A percentile compares a stretch with the other conserved stretches of the same genome.
Conservation (phyloP, 2,797 vertebrate genomes). For the Pseudochirops cupreus region DNA sequence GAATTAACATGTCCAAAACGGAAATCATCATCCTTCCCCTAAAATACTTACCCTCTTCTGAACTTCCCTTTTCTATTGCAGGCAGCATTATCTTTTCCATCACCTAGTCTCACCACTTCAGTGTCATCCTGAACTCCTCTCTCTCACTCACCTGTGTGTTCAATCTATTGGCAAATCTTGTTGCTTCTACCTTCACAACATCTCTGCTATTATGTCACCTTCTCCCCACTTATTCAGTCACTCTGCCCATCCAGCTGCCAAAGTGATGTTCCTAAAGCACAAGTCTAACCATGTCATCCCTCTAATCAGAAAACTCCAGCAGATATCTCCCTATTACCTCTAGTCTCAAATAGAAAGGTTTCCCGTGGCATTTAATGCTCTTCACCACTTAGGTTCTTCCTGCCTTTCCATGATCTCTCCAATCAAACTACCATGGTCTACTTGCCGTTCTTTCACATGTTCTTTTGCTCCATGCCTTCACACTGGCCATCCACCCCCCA, state of each 20-base stretch:
- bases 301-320: background rate
- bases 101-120: background rate
- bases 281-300: background rate
- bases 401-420: background rate
- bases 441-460: background rate
- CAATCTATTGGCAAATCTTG: background rate
- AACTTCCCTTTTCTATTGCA: background rate
- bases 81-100: background rate
- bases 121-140: background rate
- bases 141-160: background rate
- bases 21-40: background rate
- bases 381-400: background rate
- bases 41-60: background rate
- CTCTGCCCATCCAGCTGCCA: background rate
- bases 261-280: background rate
- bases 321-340: background rate
- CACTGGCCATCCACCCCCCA: background rate
- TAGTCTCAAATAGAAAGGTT: background rate
- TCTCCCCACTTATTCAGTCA: background rate
- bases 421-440: background rate
- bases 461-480: background rate
- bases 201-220: background rate
- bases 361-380: background rate
- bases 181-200: background rate
- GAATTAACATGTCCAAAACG: background rate